Evolutionary conservation across 2,888 invertebrate genomes (phyloP), one percentile per base, ranked within the genome.

Genomic region (Campoplex capitator): DNA sequence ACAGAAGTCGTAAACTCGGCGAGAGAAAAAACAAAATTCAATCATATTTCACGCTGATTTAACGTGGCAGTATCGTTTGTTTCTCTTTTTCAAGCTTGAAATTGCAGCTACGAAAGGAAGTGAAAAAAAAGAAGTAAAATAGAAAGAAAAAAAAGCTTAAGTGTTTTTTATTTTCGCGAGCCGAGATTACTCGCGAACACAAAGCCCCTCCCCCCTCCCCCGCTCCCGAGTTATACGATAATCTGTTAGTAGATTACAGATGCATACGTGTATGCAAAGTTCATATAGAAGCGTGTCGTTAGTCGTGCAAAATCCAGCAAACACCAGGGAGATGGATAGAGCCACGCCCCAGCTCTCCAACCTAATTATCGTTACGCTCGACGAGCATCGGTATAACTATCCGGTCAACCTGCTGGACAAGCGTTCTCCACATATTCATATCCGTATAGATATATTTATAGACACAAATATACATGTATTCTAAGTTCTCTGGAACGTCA

Each of bases 311-410:
- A 87, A 87, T 75, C 78, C 78, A 75, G 70, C 78, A 75, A 78
- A 84, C 84, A 75, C 74, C 54, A 79, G 77, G 82, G 70, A 74
- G 74, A 78, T 73, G 78, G 81, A 86, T 56, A 80, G 71, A 70
- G 82, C 81, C 84, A 82, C 87, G 82, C 82, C 87, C 87, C 77
- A 73, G 84, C 84, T 84, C 84, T 82, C 87, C 78, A 82, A 87
- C 84, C 87, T 84, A 87, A 87, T 87, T 87, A 87, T 82, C 87
- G 87, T 87, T 87, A 82, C 82, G 87, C 82, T 87, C 70, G 75
- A 84, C 82, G 84, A 87, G 78, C 84, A 84, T 87, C 76, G 58
- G 51, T 84, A 87, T 82, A 82, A 84, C 87, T 82, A 87, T 87
- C 68, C 78, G 81, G 84, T 78, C 56, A 84, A 87, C 78, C 74